Conservation (phyloP, 2,797 vertebrate genomes). For the Trachops cirrhosus region DNA sequence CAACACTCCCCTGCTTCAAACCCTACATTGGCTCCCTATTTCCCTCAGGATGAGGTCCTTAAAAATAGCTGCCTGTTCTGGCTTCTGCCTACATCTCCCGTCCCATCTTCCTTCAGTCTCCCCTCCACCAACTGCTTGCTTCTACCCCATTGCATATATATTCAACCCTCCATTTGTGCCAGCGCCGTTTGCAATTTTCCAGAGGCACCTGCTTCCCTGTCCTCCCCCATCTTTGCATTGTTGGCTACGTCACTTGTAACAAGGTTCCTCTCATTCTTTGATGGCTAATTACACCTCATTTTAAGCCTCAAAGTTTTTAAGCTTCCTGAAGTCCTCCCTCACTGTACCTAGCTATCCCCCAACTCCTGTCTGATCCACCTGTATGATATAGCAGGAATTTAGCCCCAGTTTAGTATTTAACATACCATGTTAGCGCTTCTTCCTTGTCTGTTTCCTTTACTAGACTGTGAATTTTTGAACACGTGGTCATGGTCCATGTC, state of each 20-base stretch:
- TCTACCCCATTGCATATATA: background rate
- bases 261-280: background rate
- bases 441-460: background rate
- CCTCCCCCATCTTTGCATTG: background rate
- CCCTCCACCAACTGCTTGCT: slow-evolving; percentile 51
- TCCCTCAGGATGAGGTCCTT: slow-evolving; percentile 63
- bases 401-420: background rate
- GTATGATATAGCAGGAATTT: background rate
- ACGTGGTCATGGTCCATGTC: background rate
- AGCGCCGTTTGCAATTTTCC: background rate
- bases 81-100: slow-evolving; percentile 53
- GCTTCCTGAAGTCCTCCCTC: background rate
- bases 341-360: background rate
- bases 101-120: slow-evolving; percentile 49
- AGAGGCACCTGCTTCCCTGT: background rate
- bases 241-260: background rate
- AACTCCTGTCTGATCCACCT: background rate
- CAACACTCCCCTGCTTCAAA: slow-evolving; percentile 68
- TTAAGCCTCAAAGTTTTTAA: background rate
- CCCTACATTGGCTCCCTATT: slow-evolving; percentile 63
- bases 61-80: slow-evolving; percentile 69
- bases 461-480: background rate
- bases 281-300: background rate
- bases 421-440: background rate
- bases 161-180: background rate